Evolutionary conservation across 2,888 invertebrate genomes (phyloP).

Genomic region (Noctua janthina): DNA sequence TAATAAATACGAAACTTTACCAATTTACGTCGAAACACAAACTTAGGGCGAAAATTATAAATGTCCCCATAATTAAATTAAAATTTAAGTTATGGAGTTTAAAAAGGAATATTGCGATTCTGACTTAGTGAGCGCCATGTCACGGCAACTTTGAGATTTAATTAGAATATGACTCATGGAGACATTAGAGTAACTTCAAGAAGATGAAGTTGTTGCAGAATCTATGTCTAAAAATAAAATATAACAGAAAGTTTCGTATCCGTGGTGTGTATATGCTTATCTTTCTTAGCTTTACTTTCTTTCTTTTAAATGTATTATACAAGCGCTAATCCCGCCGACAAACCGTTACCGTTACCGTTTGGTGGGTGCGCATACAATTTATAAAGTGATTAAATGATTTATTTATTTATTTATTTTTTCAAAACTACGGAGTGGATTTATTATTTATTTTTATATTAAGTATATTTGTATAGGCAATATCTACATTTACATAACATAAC

Average conservation of each 20-base stretch:
- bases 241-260: not conserved
- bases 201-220: constrained; percentile 15
- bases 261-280: not conserved
- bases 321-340: no score
- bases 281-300: no score
- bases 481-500: not conserved
- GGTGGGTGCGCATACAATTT: no score
- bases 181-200: constrained; percentile 19
- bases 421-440: not conserved
- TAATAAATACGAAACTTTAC: constrained; percentile 87
- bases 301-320: no score
- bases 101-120: constrained; percentile 83
- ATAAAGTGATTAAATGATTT: no score
- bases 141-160: constrained; percentile 81
- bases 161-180: constrained; percentile 72
- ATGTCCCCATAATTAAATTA: constrained; percentile 85
- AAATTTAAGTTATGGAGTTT: constrained; percentile 86
- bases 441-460: not conserved
- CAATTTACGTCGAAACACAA: constrained; percentile 81
- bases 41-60: constrained; percentile 82
- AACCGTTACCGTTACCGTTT: no score
- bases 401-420: no score
- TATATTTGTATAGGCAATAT: not conserved
- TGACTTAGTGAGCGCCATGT: constrained; percentile 76
- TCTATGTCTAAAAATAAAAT: not conserved